Base-by-base conservation (phyloP, 2,113 vertebrate species). In the Actenoides hombroni region DNA sequence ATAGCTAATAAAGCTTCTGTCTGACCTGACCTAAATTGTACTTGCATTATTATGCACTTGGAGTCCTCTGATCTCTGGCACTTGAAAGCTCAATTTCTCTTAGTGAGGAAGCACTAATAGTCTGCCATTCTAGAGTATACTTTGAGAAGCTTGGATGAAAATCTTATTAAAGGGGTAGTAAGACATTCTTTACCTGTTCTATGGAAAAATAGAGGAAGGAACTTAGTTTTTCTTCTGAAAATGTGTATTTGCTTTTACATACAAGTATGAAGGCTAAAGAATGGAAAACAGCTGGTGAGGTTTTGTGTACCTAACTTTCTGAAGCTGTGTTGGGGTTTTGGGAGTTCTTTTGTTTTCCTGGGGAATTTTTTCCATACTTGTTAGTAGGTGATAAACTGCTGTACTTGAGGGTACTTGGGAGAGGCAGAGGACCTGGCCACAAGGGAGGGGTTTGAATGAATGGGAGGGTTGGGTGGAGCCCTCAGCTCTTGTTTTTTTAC, bases 221-320 rank as follows among this genome's bases (percentile, higher is more conserved):
- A 31, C 21, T 60, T 31, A 5, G 8, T 42, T 80, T 59, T 61
- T 83, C 42, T 40, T 65, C 63, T 75, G 73, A 51, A 92, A 79
- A 25, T 0, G 0, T 0, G 0, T 42, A 2, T 60, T 91, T 86
- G 13, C 33, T 35, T 71, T 33, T 20, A 1, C 33, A 17, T 64
- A 25, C 1, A 2, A 5, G 5, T 19, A 13, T 26, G 31, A 71
- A 78, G 9, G 53, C 25, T 71, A 42, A 71, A 82, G 16, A 84
- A 48, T 53, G 25, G 39, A 56, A 68, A 82, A 51, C 11, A 28
- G 8, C 21, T 79, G 25, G 5, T 57, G 8, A 63, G 13, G 10
- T 37, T 92, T 79, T 65, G 13, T 37, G 16, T 9, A 12, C 1
- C 0, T 13, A 63, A 44, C 19, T 59, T 69, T 54, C 11, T 65